Evolutionary conservation across 1,140 invertebrate genomes (phyloP), one percentile per base, ranked within the genome.

Genomic region (Periplaneta americana): DNA sequence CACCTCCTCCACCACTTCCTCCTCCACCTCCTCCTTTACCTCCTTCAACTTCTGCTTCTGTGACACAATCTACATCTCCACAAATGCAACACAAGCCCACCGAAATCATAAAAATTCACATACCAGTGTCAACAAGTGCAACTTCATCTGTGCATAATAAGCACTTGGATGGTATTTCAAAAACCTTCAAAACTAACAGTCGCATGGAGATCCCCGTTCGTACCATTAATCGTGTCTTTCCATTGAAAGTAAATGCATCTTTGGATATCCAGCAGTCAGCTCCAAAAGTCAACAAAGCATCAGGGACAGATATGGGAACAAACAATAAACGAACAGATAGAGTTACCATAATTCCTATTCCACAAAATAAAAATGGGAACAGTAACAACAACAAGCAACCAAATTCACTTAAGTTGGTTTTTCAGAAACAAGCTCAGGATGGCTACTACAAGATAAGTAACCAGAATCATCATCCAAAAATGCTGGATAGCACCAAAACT

Each of bases 361-460:
- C 34, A 36, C 34, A 78, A 15, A 78, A 36, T 28, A 78, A 78
- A 78, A 35, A 17, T 78, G 34, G 34, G 33, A 34, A 34, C 34
- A 34, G 28, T 9, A 78, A 78, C 33, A 22, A 34, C 6, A 78
- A 78, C 33, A 37, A 35, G 35, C 37, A 74, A 80, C n/a, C 79
- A 36, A 57, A 80, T 80, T 84, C 91, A 79, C 85, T 91, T 86
- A 89, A 92, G 88, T 87, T 90, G 76, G 87, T 90, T 3, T 82
- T 90, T 77, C 89, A 90, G 74, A 91, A 91, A 82, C 89, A 89
- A 79, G 81, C 88, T 6, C 86, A 88, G 78, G 88, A 90, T 81
- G 89, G 89, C 33, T 87, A 87, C n/a, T 90, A 90, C 78, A 90
- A 90, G 85, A 88, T 90, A 2, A 87, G 87, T 1, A 86, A 34